Conservation (phyloP, 1,140 invertebrate species). For the Maniola jurtina region DNA sequence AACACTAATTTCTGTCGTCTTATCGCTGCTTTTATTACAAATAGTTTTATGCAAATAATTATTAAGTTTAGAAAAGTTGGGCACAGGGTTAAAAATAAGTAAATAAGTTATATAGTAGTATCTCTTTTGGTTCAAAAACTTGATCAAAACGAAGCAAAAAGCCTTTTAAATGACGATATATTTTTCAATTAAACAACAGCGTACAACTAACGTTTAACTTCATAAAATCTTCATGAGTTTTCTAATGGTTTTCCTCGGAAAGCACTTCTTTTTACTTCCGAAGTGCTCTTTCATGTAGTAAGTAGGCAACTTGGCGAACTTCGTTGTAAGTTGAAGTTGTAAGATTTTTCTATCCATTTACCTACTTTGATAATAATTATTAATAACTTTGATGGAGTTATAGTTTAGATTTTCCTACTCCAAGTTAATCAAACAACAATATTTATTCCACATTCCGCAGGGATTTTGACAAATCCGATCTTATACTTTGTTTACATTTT, state of each 20-base stretch:
- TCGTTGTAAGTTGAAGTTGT: conserved; percentile 12
- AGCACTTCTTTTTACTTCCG: conserved; percentile 5
- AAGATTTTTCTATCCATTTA: conserved; percentile 11
- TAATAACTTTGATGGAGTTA: neutral
- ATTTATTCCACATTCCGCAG: too few species aligned
- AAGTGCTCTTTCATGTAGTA: conserved; percentile 18
- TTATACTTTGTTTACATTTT: too few species aligned
- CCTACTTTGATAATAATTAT: neutral
- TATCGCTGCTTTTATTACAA: too few species aligned
- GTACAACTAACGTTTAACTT: conserved; percentile 15
- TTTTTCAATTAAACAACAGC: conserved; percentile 9
- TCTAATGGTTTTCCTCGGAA: conserved; percentile 14
- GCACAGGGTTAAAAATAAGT: too few species aligned
- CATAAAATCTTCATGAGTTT: conserved; percentile 15
- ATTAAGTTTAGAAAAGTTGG: too few species aligned
- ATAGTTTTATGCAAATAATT: too few species aligned
- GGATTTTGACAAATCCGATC: too few species aligned
- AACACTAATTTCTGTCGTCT: neutral
- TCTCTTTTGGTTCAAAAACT: too few species aligned
- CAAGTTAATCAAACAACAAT: too few species aligned
- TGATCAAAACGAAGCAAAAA: neutral
- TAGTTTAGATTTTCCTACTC: too few species aligned
- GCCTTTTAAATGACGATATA: neutral
- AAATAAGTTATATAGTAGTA: too few species aligned
- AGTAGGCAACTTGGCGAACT: conserved; percentile 14